Evolutionary conservation across 2,888 invertebrate genomes (phyloP).

Genomic region (Hirtodrosophila cameraria): DNA sequence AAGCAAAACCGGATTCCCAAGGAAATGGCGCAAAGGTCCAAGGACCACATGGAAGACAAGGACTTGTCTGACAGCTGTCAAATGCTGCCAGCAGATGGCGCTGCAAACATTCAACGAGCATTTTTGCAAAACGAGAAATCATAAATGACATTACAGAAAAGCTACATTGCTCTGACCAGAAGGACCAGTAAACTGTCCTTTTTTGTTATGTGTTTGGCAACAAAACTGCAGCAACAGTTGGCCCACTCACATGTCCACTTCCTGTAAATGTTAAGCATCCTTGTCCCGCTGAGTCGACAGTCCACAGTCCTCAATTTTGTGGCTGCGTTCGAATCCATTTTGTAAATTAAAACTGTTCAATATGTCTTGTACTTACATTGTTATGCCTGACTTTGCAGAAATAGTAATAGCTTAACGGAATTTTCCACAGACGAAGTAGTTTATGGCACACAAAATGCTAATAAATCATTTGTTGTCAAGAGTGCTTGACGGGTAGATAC

Average conservation of each 20-base stretch:
- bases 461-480: no score
- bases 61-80: slow-evolving; percentile 60
- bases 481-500: no score
- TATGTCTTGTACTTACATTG: no score
- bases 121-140: slow-evolving; percentile 62
- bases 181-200: no score
- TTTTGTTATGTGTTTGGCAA: slow-evolving; percentile 1
- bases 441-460: no score
- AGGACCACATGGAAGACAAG: slow-evolving; percentile 24
- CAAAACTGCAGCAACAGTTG: slow-evolving; percentile 40
- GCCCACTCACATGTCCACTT: slow-evolving; percentile 5
- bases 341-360: slow-evolving; percentile 27
- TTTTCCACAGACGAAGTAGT: no score
- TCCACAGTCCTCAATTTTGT: not conserved
- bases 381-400: no score
- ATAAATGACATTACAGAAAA: slow-evolving; percentile 67
- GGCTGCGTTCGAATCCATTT: slow-evolving; percentile 14
- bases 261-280: not conserved
- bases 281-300: not conserved
- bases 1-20: slow-evolving; percentile 24
- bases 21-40: slow-evolving; percentile 7
- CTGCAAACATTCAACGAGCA: slow-evolving; percentile 10
- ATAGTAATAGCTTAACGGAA: no score
- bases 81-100: slow-evolving; percentile 49
- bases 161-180: slow-evolving; percentile 8